Conservation (phyloP, 2,113 vertebrate genomes). For the Nipponia nippon region DNA sequence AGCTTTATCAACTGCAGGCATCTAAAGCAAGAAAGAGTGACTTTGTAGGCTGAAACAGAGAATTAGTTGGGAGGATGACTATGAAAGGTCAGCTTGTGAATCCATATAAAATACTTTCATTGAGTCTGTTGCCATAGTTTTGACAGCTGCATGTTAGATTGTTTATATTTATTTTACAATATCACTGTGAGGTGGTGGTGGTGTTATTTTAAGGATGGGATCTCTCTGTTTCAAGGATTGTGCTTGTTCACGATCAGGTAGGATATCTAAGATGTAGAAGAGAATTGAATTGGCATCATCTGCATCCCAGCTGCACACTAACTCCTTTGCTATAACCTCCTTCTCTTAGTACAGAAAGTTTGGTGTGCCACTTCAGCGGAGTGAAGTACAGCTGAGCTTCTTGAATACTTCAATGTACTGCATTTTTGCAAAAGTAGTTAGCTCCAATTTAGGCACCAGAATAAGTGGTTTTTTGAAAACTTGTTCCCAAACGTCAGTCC, state of each 20-base stretch:
- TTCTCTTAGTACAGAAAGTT: not conserved
- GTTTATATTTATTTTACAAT: not conserved
- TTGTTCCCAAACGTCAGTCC: slow-evolving; percentile 24
- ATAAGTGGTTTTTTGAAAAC: not conserved
- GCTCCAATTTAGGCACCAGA: not conserved
- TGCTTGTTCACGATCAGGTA: not conserved
- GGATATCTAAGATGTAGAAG: not conserved
- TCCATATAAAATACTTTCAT: not conserved
- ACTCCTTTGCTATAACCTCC: not conserved
- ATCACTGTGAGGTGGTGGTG: not conserved
- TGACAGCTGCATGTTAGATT: not conserved
- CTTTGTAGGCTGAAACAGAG: not conserved
- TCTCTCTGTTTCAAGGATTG: not conserved
- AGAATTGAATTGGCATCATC: not conserved
- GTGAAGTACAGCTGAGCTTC: not conserved
- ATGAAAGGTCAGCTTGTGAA: not conserved
- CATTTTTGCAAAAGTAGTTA: not conserved
- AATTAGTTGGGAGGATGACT: not conserved
- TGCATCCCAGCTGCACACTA: not conserved
- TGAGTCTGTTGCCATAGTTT: not conserved
- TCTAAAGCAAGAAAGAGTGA: not conserved
- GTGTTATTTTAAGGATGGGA: not conserved
- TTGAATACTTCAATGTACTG: not conserved
- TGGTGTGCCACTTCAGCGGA: not conserved
- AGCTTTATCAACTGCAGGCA: not conserved